Base-by-base conservation (phyloP, 2,797 vertebrate genomes). In the Cryptoblepharus egeriae region DNA sequence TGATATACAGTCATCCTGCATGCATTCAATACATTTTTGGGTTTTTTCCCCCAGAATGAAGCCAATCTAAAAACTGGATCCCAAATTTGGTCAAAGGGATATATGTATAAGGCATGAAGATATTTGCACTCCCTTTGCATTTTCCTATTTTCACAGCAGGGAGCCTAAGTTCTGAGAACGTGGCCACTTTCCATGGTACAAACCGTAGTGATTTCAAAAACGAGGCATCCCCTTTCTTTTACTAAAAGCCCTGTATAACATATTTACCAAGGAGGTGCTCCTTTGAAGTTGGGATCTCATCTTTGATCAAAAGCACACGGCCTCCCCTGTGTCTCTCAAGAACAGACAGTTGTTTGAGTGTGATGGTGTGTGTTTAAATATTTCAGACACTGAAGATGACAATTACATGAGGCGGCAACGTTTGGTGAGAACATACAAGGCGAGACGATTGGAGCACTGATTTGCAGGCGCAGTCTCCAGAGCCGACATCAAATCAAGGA, bases 311-410 rank as follows among this genome's bases (percentile, higher is more conserved):
- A 95, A 92, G 90, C 81, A 22, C 85, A 87, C 87, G 87, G 88
- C 81, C 89, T 95, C 90, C 91, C 93, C 93, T 32, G 52, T 92
- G 94, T 93, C 91, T 96, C 83, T 94, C 83, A 83, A 89, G 94
- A 95, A 91, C 89, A 95, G 94, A 94, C 92, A 92, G 93, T 91
- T 91, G 92, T 93, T 95, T 83, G 85, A 89, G 91, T 79, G 13
- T 91, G 85, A 74, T 89, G 89, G 92, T 80, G 42, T 90, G 90
- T 74, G 93, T 91, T 95, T 88, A 93, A 92, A 94, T 94, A 93
- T 93, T 95, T 93, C 94, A 94, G 95, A 95, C 92, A 93, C 92
- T 92, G 94, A 92, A 95, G 93, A 92, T 95, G 95, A 95, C 95
- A 94, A 94, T 93, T 95, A 96, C 93, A 95, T 88, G 92, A 95